A percentile compares a stretch with the other conserved stretches of the same genome.
Conservation (phyloP, 92 coral and sea anemone genomes). For the Metridium senile region DNA sequence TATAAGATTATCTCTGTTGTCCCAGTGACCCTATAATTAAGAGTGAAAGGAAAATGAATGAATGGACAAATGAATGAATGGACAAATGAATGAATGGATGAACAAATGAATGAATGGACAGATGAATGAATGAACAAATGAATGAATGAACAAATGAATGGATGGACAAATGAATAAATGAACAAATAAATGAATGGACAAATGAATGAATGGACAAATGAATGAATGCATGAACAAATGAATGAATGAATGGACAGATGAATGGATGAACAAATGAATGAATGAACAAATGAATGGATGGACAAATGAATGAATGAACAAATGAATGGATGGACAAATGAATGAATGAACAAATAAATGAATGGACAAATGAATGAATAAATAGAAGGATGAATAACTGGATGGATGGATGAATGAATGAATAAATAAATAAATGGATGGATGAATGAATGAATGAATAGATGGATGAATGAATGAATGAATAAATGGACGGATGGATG, state of each 20-base stretch:
- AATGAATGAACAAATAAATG: not conserved
- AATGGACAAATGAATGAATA: not conserved
- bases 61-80: not conserved
- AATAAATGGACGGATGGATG: not conserved
- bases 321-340: not conserved
- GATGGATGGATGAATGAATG: not conserved
- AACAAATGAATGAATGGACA: not conserved
- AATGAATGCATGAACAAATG: not conserved
- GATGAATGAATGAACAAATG: not conserved
- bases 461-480: not conserved
- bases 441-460: not conserved
- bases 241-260: no score
- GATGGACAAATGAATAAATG: no score
- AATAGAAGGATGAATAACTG: no score
- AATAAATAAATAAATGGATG: not conserved
- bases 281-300: not conserved
- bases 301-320: not conserved
- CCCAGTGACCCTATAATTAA: constrained; percentile 60
- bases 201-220: not conserved
- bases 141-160: not conserved
- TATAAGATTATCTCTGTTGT: constrained; percentile 77
- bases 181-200: not conserved
- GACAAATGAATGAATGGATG: not conserved
- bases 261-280: not conserved
- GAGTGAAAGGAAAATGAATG: not conserved